Percentiles rank a stretch among this genome's conserved stretches.
phyloP scores from a whole-genome alignment of 37 sponge, comb jelly and placozoan genomes.

The Cladorhizidae sp. region DNA sequence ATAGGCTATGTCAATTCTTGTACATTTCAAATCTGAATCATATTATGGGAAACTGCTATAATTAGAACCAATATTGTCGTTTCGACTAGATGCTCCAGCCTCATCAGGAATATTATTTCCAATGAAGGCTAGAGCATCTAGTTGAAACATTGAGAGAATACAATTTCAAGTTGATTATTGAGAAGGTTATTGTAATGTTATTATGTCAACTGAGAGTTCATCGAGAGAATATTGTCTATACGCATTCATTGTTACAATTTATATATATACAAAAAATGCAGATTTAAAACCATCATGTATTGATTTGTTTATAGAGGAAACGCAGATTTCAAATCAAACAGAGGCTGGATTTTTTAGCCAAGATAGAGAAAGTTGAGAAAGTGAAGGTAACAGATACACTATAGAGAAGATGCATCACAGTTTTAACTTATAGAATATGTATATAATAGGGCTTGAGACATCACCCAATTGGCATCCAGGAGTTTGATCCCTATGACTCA shows the following conservation, averaged over 20 bases:
- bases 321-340: constrained; percentile 46
- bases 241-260: not conserved
- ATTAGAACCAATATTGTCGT: too few relatives aligned
- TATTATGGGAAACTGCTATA: too few relatives aligned
- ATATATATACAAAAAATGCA: too few relatives aligned
- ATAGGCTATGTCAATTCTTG: too few relatives aligned
- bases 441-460: not conserved
- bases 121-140: too few relatives aligned
- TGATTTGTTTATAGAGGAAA: constrained; percentile 40
- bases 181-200: not conserved
- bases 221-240: too few relatives aligned
- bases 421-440: not conserved
- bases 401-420: not conserved
- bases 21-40: too few relatives aligned
- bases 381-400: constrained; percentile 46
- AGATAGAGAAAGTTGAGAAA: constrained; percentile 60
- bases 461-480: constrained; percentile 14
- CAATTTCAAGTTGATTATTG: too few relatives aligned
- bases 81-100: too few relatives aligned
- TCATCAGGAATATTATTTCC: too few relatives aligned
- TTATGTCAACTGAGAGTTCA: not conserved
- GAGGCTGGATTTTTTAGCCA: constrained; percentile 56
- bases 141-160: too few relatives aligned
- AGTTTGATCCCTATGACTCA: constrained; percentile 17
- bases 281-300: too few relatives aligned